Base-by-base conservation (phyloP, 2,113 vertebrate genomes). In the Entelurus aequoreus region DNA sequence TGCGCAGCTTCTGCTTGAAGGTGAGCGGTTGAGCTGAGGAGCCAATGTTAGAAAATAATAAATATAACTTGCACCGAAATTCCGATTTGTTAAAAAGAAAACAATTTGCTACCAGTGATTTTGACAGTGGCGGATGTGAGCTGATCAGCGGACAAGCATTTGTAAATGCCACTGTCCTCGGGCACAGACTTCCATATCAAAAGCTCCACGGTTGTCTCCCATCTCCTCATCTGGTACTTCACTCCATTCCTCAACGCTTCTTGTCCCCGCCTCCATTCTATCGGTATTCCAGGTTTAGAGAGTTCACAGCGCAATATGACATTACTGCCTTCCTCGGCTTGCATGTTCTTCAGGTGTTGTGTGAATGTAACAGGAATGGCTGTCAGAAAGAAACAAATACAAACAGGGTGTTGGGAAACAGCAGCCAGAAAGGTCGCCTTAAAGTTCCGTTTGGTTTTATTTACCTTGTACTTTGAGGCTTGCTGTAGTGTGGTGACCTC, bases 1-100 rank as follows among this genome's bases (percentile, higher is more conserved):
- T 92, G 84, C 88, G 92, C 60, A 96, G 80, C 67, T 94, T 93
- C 63, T 87, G 87, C 70, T 92, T 94, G 86, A 96, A 94, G 19
- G 49, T 88, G 6, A 91, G 68, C 19, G 90, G 89, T 46, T 92
- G 78, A 63, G 83, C 94, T 96, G 78, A 5, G 67, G 83, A 80
- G 8, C 56, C 28, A 21, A 62, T 0, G 4, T 48, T 0, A 6
- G 10, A 4, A 42, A 10, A 59, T 49, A 10, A 44, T 40, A 6
- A 15, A 8, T 2, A 49, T 40, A 38, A 19, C 40, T 19, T 10
- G 19, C 6, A 56, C 28, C 21, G 16, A 60, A 1, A 9, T 54
- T 0, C 6, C 12, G 3, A 51, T 28, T 44, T 13, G 11, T 8
- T 28, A 5, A 40, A 42, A 40, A 35, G 21, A 46, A 55, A n/a